Conservation (phyloP, 1,140 invertebrate species). For the Procambarus virginalis region DNA sequence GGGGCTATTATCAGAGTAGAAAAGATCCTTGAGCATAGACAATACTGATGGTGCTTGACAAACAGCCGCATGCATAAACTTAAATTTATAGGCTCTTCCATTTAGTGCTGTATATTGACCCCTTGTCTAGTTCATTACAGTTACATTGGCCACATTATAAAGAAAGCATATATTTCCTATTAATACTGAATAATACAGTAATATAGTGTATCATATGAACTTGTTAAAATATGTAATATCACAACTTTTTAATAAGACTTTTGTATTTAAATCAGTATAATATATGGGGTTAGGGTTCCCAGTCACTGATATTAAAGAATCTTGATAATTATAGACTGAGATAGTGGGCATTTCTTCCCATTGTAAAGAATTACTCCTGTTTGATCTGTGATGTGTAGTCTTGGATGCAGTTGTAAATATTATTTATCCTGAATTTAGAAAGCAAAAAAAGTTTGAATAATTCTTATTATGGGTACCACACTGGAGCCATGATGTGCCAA, state of each 20-base stretch:
- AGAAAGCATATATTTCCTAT: background rate
- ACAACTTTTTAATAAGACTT: background rate
- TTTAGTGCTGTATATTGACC: background rate
- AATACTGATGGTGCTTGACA: background rate
- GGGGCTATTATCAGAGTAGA: background rate
- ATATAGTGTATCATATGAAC: background rate
- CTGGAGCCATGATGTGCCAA: background rate
- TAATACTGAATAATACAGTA: background rate
- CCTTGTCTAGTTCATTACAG: background rate
- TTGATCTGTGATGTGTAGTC: background rate
- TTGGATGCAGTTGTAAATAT: background rate
- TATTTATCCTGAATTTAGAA: slow-evolving; percentile 1
- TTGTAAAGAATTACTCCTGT: background rate
- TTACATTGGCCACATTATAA: background rate
- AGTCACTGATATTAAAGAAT: background rate
- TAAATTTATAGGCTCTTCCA: slow-evolving; percentile 2
- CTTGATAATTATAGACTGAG: background rate
- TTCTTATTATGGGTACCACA: background rate
- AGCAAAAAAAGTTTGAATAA: background rate
- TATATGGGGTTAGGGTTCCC: background rate
- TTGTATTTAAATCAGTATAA: background rate
- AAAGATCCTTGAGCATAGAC: background rate
- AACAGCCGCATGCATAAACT: background rate
- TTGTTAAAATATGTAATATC: background rate
- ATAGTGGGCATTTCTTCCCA: background rate